Evolutionary conservation across 2,797 vertebrate genomes (phyloP).

Genomic region (Eutrigla gurnardus): DNA sequence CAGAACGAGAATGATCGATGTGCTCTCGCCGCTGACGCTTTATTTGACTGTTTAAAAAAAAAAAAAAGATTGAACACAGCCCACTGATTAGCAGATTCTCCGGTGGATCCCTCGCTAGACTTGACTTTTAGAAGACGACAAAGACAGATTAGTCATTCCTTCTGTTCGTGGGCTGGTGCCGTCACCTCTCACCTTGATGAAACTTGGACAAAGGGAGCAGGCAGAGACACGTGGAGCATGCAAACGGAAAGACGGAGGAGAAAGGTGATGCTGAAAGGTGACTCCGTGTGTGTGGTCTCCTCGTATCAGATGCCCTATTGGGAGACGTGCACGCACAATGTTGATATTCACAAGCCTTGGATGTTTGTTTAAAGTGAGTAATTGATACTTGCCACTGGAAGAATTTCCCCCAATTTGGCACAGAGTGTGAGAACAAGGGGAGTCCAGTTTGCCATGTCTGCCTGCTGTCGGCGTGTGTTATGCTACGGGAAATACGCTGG

Average conservation of each 20-base stretch:
- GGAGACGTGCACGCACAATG: conserved; percentile 64
- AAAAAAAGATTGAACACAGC: conserved; percentile 1
- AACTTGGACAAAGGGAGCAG: conserved; percentile 6
- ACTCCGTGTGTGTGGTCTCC: conserved; percentile 79
- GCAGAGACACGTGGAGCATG: background rate
- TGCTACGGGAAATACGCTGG: conserved; percentile 76
- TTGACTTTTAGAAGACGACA: background rate
- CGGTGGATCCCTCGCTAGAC: background rate
- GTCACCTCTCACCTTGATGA: conserved; percentile 16
- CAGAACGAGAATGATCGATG: conserved; percentile 70
- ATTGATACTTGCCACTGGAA: conserved; percentile 83
- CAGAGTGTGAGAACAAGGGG: conserved; percentile 79
- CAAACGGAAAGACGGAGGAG: conserved; percentile 34
- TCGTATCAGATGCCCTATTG: conserved; percentile 70
- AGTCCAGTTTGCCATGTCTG: conserved; percentile 81
- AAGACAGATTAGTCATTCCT: background rate
- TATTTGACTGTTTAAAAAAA: conserved; percentile 43
- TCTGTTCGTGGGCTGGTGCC: conserved; percentile 1
- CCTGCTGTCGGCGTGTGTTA: conserved; percentile 77
- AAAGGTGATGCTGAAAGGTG: conserved; percentile 70
- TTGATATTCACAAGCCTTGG: conserved; percentile 77
- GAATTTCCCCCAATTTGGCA: conserved; percentile 79
- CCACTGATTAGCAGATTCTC: conserved; percentile 4
- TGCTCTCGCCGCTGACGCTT: conserved; percentile 45
- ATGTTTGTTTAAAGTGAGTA: conserved; percentile 82